phyloP scores from a whole-genome alignment of 2,113 vertebrate genomes.

The Sus scrofa region T2T-Sscrofa CM000818.6:15155001-15155500 shows the following conservation, averaged over 20 bases:
- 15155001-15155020: neutral
- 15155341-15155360: neutral
- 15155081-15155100: no score
- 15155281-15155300: no score
- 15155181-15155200: no score
- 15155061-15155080: neutral
- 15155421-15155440: accelerated
- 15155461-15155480: neutral
- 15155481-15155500: neutral
- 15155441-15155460: neutral
- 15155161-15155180: no score
- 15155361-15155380: neutral
- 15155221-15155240: no score
- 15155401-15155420: neutral
- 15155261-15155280: no score
- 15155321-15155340: neutral
- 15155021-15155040: neutral
- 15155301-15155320: neutral
- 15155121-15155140: no score
- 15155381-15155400: neutral
- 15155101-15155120: no score
- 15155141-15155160: no score
- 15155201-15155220: no score
- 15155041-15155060: neutral
- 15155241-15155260: no score